These are phyloP conservation scores for Sebastes nivosus DNA, from an alignment of 2,797 vertebrate genomes.

Conservation along the genomic window DNA sequence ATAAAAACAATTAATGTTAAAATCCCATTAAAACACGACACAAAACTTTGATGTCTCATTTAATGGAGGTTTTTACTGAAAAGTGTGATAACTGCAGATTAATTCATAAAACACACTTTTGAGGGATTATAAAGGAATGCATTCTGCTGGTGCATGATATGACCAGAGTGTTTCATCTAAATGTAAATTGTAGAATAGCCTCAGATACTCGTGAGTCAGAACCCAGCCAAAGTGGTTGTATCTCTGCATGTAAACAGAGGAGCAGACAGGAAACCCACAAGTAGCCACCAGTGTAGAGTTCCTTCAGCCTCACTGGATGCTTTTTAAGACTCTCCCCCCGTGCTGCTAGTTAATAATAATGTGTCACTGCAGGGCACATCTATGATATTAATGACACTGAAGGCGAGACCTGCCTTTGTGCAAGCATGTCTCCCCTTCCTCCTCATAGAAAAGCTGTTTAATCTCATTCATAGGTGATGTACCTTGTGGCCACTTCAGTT, in stretches of 20 bases:
- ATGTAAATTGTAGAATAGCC: constrained; percentile 57
- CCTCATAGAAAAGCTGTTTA: constrained; percentile 28
- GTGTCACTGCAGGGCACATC: constrained; percentile 31
- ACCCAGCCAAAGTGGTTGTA: background rate
- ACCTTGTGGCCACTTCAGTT: constrained; percentile 23
- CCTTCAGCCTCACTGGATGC: background rate
- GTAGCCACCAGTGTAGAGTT: background rate
- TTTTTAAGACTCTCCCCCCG: constrained; percentile 14
- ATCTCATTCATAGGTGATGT: constrained; percentile 34
- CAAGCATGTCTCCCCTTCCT: background rate
- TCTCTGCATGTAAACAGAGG: constrained; percentile 17
- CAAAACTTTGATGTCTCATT: constrained; percentile 42
- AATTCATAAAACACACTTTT: constrained; percentile 48
- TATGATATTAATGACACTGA: constrained; percentile 26
- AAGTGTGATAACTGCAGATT: constrained; percentile 40
- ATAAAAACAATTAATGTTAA: constrained; percentile 25
- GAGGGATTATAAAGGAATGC: constrained; percentile 46
- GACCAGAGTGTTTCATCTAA: constrained; percentile 60
- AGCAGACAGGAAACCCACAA: background rate
- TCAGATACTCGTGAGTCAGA: background rate
- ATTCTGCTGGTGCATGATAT: constrained; percentile 36
- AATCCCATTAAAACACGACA: constrained; percentile 26
- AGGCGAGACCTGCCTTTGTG: constrained; percentile 7
- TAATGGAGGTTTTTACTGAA: constrained; percentile 31
- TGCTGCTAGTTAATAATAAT: constrained; percentile 33